phyloP scores from a whole-genome alignment of 2,797 vertebrate species.

The Arremon brunneinucha region DNA sequence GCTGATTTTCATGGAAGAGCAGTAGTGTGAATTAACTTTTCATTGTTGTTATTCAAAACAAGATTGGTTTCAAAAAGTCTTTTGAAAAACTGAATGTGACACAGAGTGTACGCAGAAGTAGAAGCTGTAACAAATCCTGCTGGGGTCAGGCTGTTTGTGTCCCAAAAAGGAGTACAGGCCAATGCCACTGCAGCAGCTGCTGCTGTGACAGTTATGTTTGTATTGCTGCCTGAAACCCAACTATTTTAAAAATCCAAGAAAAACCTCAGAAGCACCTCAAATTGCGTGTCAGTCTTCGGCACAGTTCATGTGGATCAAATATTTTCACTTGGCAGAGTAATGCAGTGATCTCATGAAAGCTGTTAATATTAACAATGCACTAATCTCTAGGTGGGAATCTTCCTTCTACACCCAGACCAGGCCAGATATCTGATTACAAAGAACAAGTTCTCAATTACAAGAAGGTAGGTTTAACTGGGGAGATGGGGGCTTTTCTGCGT shows the following conservation, averaged over 20 bases:
- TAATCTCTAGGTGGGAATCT: not conserved
- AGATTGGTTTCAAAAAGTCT: not conserved
- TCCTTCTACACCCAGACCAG: not conserved
- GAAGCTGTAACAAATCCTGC: not conserved
- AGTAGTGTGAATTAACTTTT: not conserved
- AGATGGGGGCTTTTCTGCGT: not conserved
- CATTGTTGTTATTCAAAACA: not conserved
- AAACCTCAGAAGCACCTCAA: not conserved
- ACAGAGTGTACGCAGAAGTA: not conserved
- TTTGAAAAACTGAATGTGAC: not conserved
- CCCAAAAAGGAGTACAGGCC: not conserved
- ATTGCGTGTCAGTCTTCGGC: not conserved
- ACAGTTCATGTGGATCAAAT: not conserved
- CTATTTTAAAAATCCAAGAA: not conserved
- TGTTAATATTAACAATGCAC: slow-evolving; percentile 9
- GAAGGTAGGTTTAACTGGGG: not conserved
- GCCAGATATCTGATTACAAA: not conserved
- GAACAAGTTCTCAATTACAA: not conserved
- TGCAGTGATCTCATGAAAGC: not conserved
- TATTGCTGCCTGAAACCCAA: not conserved
- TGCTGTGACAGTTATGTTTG: not conserved
- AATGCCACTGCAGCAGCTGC: not conserved
- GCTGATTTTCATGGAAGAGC: not conserved
- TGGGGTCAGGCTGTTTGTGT: not conserved
- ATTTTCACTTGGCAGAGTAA: not conserved